Percentiles rank a stretch among this genome's conserved stretches.
phyloP scores from a whole-genome alignment of 2,113 vertebrate genomes.

The Phainopepla nitens region DNA sequence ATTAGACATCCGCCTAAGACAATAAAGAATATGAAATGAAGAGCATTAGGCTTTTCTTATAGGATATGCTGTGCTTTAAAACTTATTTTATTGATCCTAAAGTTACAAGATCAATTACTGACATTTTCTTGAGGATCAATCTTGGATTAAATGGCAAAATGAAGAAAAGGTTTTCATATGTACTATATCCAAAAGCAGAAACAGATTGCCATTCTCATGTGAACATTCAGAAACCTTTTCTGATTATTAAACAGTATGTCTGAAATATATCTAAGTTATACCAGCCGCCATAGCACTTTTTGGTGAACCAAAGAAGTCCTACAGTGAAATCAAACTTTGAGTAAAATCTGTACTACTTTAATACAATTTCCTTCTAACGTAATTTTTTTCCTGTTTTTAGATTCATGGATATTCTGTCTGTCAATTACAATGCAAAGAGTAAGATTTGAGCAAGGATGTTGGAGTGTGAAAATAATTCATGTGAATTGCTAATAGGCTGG shows the following conservation, averaged over 20 bases:
- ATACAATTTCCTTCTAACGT: neutral
- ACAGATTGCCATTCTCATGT: neutral
- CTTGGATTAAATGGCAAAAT: slow-evolving; percentile 48
- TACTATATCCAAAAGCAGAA: slow-evolving; percentile 16
- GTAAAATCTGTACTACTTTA: neutral
- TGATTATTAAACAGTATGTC: slow-evolving; percentile 44
- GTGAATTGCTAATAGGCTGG: slow-evolving; percentile 25
- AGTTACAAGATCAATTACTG: slow-evolving; percentile 57
- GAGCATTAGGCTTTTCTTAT: slow-evolving; percentile 6
- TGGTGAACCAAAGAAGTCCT: slow-evolving; percentile 40
- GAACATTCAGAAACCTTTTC: slow-evolving; percentile 48
- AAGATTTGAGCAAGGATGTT: slow-evolving; percentile 34
- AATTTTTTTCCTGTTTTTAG: neutral
- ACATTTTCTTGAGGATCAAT: slow-evolving; percentile 42
- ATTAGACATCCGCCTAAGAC: neutral
- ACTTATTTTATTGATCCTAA: slow-evolving; percentile 57
- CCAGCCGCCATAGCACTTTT: slow-evolving; percentile 34
- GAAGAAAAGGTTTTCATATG: slow-evolving; percentile 43
- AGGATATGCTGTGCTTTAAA: slow-evolving; percentile 49
- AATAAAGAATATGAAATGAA: slow-evolving; percentile 24
- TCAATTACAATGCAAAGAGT: slow-evolving; percentile 28
- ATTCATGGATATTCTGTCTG: neutral
- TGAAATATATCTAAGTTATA: slow-evolving; percentile 23
- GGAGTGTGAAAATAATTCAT: slow-evolving; percentile 22
- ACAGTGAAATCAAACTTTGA: slow-evolving; percentile 27